Percentiles rank a stretch among this genome's conserved stretches.
Evolutionary conservation across 2,888 invertebrate species (phyloP).

Genomic region (Amphipyra tragopoginis): DNA sequence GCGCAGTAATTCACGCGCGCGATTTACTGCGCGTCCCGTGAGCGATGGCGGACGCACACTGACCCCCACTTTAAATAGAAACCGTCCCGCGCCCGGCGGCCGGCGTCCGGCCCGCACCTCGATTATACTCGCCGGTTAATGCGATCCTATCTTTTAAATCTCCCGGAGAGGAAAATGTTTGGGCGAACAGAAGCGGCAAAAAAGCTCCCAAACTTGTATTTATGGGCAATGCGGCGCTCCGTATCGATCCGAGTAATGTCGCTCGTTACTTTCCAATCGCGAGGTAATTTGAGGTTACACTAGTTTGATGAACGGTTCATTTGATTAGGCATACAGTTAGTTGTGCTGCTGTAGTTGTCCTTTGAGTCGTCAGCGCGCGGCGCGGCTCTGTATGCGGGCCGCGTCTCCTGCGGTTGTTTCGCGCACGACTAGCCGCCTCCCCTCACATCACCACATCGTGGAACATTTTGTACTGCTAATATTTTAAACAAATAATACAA

Average conservation of each 20-base stretch:
- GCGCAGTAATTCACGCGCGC: constrained; percentile 59
- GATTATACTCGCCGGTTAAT: constrained; percentile 81
- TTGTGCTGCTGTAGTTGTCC: neutral
- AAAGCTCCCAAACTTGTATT: constrained; percentile 22
- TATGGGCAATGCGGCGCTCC: constrained; percentile 1
- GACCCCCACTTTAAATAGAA: constrained; percentile 75
- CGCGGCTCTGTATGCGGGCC: constrained; percentile 6
- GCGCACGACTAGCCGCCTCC: constrained; percentile 33
- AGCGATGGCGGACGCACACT: constrained; percentile 68
- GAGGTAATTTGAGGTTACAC: constrained; percentile 30
- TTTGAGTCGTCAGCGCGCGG: neutral
- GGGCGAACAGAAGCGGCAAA: constrained; percentile 20
- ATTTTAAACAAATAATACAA: constrained; percentile 41
- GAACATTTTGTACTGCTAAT: constrained; percentile 40
- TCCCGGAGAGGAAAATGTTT: constrained; percentile 67
- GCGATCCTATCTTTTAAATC: constrained; percentile 82
- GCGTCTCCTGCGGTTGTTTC: constrained; percentile 4
- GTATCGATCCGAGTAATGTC: constrained; percentile 20
- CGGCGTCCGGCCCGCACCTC: constrained; percentile 61
- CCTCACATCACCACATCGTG: constrained; percentile 20
- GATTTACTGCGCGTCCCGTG: constrained; percentile 76
- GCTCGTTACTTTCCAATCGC: constrained; percentile 17
- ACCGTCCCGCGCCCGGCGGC: constrained; percentile 54
- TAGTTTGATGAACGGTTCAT: constrained; percentile 31
- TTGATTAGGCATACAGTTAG: constrained; percentile 31